Base-by-base conservation (phyloP, 2,888 invertebrate genomes). In the Leucophenga montana region DNA sequence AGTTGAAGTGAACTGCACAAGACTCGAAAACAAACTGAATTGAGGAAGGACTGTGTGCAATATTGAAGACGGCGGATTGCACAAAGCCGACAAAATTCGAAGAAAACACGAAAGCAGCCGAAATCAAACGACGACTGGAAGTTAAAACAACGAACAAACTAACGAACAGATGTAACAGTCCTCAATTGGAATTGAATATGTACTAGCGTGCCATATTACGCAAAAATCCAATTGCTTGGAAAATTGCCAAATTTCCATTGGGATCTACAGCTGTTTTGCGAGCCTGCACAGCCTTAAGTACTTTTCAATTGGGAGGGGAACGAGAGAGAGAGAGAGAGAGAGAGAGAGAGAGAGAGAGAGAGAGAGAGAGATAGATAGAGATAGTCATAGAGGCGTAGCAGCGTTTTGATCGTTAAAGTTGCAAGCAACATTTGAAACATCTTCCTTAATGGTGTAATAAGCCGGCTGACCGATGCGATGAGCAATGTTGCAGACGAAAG, bases 1-100 rank as follows among this genome's bases (percentile, higher is more conserved):
- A 3, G 27, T 4, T 27, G 27, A 72, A 72, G 73, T 75, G 68
- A 62, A 72, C 72, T 74, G 71, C 70, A 73, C 77, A 76, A 72
- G 72, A 71, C 76, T 76, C 72, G 71, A 71, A 70, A 75, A 75
- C 73, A 11, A 71, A 77, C 77, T 77, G 72, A 73, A 67, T 66
- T 67, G 39, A 31, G 11, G 39, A 31, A 68, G 66, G 62, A 72
- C 71, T 71, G 75, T 65, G 75, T 44, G 46, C n/a, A 59, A 3
- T 14, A 16, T 5, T 39, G 39, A 39, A 39, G 27, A n/a, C 59
- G 59, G 33, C 39, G 14, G 16, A 48, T 27, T 57, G 54, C 8
- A 3, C 1, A 39, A 39, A 39, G 9, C 39, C 59, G 59, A 59
- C 57, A 18, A 57, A 27, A 14, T 22, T 3, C 57, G 27, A 20